Evolutionary conservation across 2,113 vertebrate species (phyloP), one percentile per base, ranked within the genome.

Genomic region (Hydrolagus affinis): DNA sequence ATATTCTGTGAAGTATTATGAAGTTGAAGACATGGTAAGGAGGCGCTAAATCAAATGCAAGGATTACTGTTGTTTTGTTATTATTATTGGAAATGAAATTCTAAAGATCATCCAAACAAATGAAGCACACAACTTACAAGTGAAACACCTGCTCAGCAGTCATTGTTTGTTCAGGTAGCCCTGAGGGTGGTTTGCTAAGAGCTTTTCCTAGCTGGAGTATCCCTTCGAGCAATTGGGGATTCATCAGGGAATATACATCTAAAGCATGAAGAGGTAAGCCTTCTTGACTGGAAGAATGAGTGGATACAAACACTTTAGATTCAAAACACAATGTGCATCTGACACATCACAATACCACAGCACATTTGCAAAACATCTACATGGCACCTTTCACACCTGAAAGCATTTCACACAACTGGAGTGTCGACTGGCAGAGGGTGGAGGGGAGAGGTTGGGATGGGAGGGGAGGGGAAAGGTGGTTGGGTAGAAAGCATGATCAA

Each of bases 131-230:
- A 66, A 89, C 93, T 73, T 88, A 92, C 93, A 73, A 89, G 86
- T 92, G 92, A 86, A 90, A 89, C 70, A 94, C 88, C 7, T 91
- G 90, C 28, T 90, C 89, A 0, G 89, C 71, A 32, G 86, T 87
- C 86, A 91, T 92, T 62, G 85, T 78, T 77, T 87, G 88, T 17
- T 0, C 85, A 32, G 90, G 62, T 75, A 86, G 73, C 0, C 68
- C 86, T 70, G 14, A 19, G 8, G 86, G 68, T 32, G 86, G 85
- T 74, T 62, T 89, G 85, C 88, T 87, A 64, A 92, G 90, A 80
- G 91, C 87, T 7, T 86, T 78, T 23, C 90, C 91, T 62, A 93
- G 88, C 30, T 88, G 89, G 75, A 92, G 88, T 59, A 91, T 91
- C 1, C 91, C 92, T 70, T 86, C 85, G 44, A 93, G 88, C 86